Evolutionary conservation across 2,113 vertebrate genomes (phyloP), one percentile per base, ranked within the genome.

Genomic region (Solenodon paradoxus): DNA sequence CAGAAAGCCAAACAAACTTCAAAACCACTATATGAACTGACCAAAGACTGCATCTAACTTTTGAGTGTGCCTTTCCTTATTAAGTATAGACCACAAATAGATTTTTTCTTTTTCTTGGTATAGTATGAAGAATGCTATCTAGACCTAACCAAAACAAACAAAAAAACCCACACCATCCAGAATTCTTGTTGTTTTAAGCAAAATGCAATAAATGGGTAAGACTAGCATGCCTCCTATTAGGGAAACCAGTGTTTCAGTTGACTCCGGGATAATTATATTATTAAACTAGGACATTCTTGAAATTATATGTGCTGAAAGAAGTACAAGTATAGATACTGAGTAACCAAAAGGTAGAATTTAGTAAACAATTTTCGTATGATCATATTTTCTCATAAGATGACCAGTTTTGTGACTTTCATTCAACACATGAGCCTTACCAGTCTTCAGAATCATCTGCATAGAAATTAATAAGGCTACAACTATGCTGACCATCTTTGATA

Each of bases 111-210:
- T 59, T 47, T 53, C 19, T 13, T 93, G n/a, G 40, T 93, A 17
- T 90, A 82, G 22, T 2, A 19, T 87, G 30, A 83, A 84, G 63
- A 72, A 35, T 17, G 68, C 35, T 30, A 66, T 63, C n/a, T 72
- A 90, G 40, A 69, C 59, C 45, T 47, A 4, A 66, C 59, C 72
- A 74, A 90, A 94, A 68, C 59, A 85, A 97, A 87, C 49, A 89
- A 92, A 64, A 55, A 84, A 97, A 75, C 63, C 6, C 8, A 64
- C 20, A 35, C n/a, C 28, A 86, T 13, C 45, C 40, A 94, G 40
- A 86, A 59, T 35, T 64, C 77, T 79, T 47, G 32, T 15, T 84
- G n/a, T 80, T 91, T 88, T 24, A 85, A 91, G 42, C 38, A 32
- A 77, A 10, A 63, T 80, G 15, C 17, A 57, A 51, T 55, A 91